Conservation (phyloP, 2,113 vertebrate genomes). For the Ellobius talpinus region DNA sequence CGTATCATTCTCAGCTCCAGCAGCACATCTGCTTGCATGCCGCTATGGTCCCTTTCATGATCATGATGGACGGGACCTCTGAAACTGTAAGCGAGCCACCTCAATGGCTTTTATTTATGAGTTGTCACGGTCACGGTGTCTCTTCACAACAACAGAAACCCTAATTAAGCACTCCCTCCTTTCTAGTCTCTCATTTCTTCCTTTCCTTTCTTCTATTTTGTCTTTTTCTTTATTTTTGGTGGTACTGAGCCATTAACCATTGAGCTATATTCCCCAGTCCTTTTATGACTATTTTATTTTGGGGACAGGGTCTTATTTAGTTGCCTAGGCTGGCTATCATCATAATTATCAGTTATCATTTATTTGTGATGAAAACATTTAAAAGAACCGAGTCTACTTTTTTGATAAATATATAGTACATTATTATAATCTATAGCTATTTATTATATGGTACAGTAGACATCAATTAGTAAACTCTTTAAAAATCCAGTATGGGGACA, state of each 20-base stretch:
- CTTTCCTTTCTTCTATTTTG: not conserved
- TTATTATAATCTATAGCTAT: not conserved
- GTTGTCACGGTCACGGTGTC: too few relatives aligned
- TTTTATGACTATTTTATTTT: not conserved
- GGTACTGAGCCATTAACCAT: not conserved
- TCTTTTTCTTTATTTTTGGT: not conserved
- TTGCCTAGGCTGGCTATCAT: not conserved
- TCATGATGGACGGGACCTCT: too few relatives aligned
- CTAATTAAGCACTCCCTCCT: not conserved
- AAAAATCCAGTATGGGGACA: not conserved
- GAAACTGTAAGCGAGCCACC: too few relatives aligned
- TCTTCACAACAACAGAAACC: too few relatives aligned
- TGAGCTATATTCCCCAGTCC: not conserved
- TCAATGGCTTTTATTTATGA: too few relatives aligned
- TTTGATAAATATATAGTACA: not conserved
- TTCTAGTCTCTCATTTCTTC: not conserved
- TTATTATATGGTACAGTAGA: not conserved
- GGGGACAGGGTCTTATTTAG: not conserved
- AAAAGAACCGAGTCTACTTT: not conserved
- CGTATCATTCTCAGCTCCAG: too few relatives aligned
- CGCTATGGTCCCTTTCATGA: too few relatives aligned
- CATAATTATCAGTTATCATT: not conserved
- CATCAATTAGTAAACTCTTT: not conserved
- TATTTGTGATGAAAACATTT: not conserved
- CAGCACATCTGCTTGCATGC: too few relatives aligned